Base-by-base conservation (phyloP, 2,888 invertebrate species). In the Ariolimax columbianus region DNA sequence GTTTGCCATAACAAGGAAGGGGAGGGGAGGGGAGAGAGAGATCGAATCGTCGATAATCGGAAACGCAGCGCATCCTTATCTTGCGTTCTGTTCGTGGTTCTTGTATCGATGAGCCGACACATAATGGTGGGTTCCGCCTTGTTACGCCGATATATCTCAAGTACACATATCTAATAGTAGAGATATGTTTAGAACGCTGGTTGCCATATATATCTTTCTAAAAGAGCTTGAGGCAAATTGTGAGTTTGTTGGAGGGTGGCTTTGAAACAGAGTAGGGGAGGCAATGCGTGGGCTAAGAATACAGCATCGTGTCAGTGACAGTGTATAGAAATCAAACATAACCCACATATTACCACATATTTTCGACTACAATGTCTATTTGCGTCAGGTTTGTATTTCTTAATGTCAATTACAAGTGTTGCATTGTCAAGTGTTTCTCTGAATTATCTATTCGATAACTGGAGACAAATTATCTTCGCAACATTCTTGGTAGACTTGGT, bases 121-220 rank as follows among this genome's bases (percentile, higher is more conserved):
- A 51, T 51, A 33, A 75, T 51, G 4, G 26, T 19, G 33, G 38
- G 51, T 36, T 51, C 47, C 75, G 75, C 75, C 75, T 33, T 51
- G 51, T 51, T 17, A 75, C 51, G 51, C 9, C 43, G 4, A 19
- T 30, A 33, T 14, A 33, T 14, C 36, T 19, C 2, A 23, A 75
- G 47, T 33, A 51, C 43, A 51, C 51, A 3, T 51, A 51, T 51
- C 14, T 75, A 75, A 75, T 75, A 51, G 14, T 4, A 43, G 47
- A 23, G 81, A 17, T 70, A 66, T 66, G 43, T 43, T 70, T 70
- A 43, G 81, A 40, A 43, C 19, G 68, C 36, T 19, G 1, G 63
- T 68, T 81, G 23, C 66, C 81, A 43, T n/a, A 59, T 78, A 19
- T 78, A 66, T 78, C 66, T 66, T 40, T 14, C 4, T n/a, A n/a